Base-by-base conservation (phyloP, 2,113 vertebrate species). In the Thamnaconus septentrionalis region DNA sequence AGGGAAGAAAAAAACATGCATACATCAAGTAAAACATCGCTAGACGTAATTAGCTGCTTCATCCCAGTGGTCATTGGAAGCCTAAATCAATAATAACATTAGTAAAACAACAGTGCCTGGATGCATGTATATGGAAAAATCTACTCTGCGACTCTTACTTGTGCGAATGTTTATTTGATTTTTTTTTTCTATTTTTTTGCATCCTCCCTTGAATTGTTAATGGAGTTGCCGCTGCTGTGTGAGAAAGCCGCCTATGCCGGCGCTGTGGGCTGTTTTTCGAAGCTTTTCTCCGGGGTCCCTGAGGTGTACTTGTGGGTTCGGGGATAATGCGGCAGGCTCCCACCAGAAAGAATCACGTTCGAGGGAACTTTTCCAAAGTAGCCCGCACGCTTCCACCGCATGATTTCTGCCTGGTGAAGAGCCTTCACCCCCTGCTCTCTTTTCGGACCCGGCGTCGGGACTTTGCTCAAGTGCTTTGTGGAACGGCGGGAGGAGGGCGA, bases 11-110 rank as follows among this genome's bases (percentile, higher is more conserved):
- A 81, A 82, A 89, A 81, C 80, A 86, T 64, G 87, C 84, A 88
- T 88, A 80, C 82, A 89, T 92, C 80, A 81, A 85, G 85, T 82
- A 79, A 78, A 85, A 85, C 79, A 87, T 79, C 59, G 79, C 59
- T 46, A 58, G 77, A 86, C 79, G 81, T 87, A 88, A 90, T 90
- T 83, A 91, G 79, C 73, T 85, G 75, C 75, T 76, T 81, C 74
- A 86, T 89, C 85, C 79, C 78, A 78, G 74, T 85, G 84, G 89
- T 89, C 89, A 89, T 51, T 71, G 73, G 43, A 81, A 84, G 76
- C 61, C 68, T 75, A 77, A 85, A 86, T 87, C 81, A 85, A 87
- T 85, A 75, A 51, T 45, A 79, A 75, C 79, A 78, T 81, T 70
- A 58, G 79, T 79, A 71, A 76, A 83, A 81, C 80, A 79, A 65